phyloP scores from a whole-genome alignment of 2,888 invertebrate genomes.

The Dynastes tityus region DNA sequence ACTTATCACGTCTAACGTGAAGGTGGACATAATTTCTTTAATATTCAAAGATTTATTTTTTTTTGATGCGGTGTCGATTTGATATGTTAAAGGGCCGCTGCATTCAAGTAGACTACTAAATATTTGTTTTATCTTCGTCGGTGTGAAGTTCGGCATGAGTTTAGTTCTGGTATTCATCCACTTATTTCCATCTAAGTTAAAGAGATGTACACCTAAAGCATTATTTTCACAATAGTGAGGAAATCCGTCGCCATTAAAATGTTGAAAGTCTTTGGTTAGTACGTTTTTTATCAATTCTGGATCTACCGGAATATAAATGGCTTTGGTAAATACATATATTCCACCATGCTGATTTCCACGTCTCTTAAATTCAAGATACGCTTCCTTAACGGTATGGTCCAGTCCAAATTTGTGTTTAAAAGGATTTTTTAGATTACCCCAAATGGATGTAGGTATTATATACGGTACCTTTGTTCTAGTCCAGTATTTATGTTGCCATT shows the following conservation, averaged over 20 bases:
- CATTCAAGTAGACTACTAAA: constrained; percentile 5
- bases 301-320: constrained; percentile 4
- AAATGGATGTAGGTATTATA: constrained; percentile 4
- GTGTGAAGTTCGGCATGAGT: background rate
- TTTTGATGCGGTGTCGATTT: constrained; percentile 7
- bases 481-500: constrained; percentile 22
- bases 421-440: constrained; percentile 17
- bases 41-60: background rate
- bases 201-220: background rate
- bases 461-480: constrained; percentile 8
- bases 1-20: constrained; percentile 19
- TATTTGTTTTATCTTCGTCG: constrained; percentile 2
- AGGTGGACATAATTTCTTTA: constrained; percentile 12
- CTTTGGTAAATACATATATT: constrained; percentile 18
- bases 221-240: background rate
- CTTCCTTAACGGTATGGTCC: background rate
- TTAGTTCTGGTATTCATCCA: constrained; percentile 19
- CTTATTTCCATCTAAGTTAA: background rate
- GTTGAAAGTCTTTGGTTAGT: background rate
- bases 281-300: constrained; percentile 6
- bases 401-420: constrained; percentile 3
- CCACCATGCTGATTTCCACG: constrained; percentile 9
- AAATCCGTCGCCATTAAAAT: constrained; percentile 10
- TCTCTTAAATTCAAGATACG: background rate
- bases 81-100: constrained; percentile 8